phyloP scores from a whole-genome alignment of 2,888 invertebrate genomes.

The Tridacna gigas region DNA sequence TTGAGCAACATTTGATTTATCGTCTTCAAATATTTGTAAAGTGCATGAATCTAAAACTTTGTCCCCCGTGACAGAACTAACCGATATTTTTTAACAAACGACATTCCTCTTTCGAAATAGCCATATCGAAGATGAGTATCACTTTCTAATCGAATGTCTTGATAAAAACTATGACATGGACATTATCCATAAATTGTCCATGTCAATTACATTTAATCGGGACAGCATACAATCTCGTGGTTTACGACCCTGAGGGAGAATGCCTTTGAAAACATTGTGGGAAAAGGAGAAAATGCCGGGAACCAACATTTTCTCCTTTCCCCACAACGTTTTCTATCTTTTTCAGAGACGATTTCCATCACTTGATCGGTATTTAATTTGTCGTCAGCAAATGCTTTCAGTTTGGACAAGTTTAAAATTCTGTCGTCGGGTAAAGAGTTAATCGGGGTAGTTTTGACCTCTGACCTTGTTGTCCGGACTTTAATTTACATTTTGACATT shows the following conservation, averaged over 20 bases:
- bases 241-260: background rate
- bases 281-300: background rate
- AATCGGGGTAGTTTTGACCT: background rate
- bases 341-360: no score
- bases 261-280: background rate
- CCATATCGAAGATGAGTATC: constrained; percentile 21
- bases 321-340: background rate
- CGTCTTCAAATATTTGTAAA: no score
- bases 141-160: constrained; percentile 21
- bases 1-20: no score
- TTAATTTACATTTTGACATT: background rate
- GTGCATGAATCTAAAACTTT: no score
- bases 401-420: background rate
- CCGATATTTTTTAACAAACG: no score
- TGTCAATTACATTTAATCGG: constrained; percentile 17
- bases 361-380: no score
- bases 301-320: background rate
- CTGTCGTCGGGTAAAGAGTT: background rate
- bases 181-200: constrained; percentile 10
- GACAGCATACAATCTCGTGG: background rate
- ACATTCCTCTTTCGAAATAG: background rate
- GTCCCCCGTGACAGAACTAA: no score
- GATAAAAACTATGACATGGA: constrained; percentile 24
- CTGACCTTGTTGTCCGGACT: background rate
- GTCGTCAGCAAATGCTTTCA: no score